A percentile compares a stretch with the other conserved stretches of the same genome.
These are phyloP conservation scores for Anoplolepis gracilipes DNA, from an alignment of 1,140 invertebrate species.

Conservation along the genomic window DNA sequence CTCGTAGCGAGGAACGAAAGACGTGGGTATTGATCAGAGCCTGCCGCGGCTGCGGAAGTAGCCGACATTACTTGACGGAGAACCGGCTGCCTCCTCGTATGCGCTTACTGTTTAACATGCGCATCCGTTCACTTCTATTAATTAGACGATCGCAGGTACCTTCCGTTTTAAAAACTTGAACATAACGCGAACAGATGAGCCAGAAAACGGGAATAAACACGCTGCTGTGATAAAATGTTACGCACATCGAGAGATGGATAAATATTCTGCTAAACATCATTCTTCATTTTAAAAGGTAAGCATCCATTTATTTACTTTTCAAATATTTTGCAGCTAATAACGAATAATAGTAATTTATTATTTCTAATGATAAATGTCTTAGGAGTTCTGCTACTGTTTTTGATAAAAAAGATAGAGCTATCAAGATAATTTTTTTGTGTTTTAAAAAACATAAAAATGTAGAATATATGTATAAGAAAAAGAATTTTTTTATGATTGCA, in stretches of 20 bases:
- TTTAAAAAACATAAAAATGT: too few relatives aligned
- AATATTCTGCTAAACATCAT: background rate
- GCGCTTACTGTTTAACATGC: constrained; percentile 25
- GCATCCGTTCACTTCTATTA: constrained; percentile 3
- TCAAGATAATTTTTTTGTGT: too few relatives aligned
- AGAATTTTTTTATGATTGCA: background rate
- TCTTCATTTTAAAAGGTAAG: background rate
- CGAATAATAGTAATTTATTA: too few relatives aligned
- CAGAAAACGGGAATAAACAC: background rate
- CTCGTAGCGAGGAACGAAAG: constrained; percentile 61
- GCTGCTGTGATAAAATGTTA: background rate
- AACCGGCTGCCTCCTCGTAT: constrained; percentile 28
- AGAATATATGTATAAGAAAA: background rate
- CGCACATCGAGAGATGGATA: background rate
- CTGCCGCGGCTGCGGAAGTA: constrained; percentile 52
- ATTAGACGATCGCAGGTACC: constrained; percentile 2
- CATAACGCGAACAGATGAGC: background rate
- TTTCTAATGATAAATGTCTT: too few relatives aligned
- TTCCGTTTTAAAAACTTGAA: constrained; percentile 21
- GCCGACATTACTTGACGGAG: constrained; percentile 53
- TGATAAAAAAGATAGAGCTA: too few relatives aligned
- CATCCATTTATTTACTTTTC: background rate
- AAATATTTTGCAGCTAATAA: too few relatives aligned
- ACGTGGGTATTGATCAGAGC: constrained; percentile 74
- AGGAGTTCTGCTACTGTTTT: too few relatives aligned